Base-by-base conservation (phyloP, 2,888 invertebrate genomes). In the Subacronicta megacephala region DNA sequence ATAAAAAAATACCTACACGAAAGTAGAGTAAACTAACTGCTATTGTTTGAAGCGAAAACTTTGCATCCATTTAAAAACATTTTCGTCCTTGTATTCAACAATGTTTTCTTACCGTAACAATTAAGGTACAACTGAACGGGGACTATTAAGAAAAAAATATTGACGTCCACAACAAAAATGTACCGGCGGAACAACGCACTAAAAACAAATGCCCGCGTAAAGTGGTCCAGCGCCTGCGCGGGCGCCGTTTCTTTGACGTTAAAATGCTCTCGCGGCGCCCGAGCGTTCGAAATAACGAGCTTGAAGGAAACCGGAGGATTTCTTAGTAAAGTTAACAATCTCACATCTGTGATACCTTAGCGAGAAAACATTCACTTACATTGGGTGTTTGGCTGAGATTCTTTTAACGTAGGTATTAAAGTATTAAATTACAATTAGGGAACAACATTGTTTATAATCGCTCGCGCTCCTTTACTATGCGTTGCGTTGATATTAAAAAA, bases 201-300 rank as follows among this genome's bases (percentile, higher is more conserved):
- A 83, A 83, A 83, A 84, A 78, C 78, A 72, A 83, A 83, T 83
- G 80, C 56, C 72, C 69, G 61, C 74, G 77, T 82, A 81, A 82
- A 83, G 69, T 77, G 77, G 64, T 33, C 61, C 35, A 51, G 31
- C 46, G 44, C 53, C 69, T 76, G 78, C 81, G 81, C 81, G 58
- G 58, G 68, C 77, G 80, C 82, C 71, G 71, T 79, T 77, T 76
- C 59, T 77, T 73, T 78, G 81, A 78, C 74, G 71, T 75, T 73
- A 73, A 77, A 78, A 78, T 80, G 79, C 72, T 66, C 69, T 67
- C 59, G 72, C 58, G 56, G 69, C 72, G 66, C 65, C 61, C 55
- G 59, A 67, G 67, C 62, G 72, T 72, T 75, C 77, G 62, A 81
- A 81, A 80, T 85, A 85, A 85, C 82, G 76, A 85, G 80, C 72